Base-by-base conservation (phyloP, 2,113 vertebrate genomes). In the Globicephala melas region DNA sequence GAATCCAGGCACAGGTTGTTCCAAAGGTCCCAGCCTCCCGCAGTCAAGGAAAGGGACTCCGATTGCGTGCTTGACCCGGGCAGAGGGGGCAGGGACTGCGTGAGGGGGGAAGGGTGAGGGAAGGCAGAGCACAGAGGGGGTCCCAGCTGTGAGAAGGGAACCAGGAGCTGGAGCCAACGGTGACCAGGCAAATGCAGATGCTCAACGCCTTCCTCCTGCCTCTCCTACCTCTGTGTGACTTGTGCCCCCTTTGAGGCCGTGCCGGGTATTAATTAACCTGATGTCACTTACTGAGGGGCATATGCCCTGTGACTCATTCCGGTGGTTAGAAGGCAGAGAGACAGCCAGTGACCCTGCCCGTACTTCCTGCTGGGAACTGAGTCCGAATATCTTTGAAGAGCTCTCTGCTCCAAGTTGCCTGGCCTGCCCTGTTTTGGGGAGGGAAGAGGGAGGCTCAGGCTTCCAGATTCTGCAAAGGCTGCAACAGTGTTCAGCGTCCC, bases 151-250 rank as follows among this genome's bases (percentile, higher is more conserved):
- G 1, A 1, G 1, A 33, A 17, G 55, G 31, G 38, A 13, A 12
- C 38, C 58, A 8, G 33, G 76, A 36, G 44, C 74, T 44, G 41
- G 18, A 8, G 18, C 8, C 25, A 5, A 4, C 1, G 4, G 25
- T 9, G 25, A 12, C 53, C 63, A 21, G 36, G 9, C 20, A 53
- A 36, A 38, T 8, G n/a, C 15, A 15, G 44, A 8, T 0, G 4
- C 36, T 3, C 38, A 9, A 47, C 0, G 0, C 8, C 11, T 21
- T 5, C 6, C 20, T 6, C 0, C 12, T 2, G 2, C 12, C 11
- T 8, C 44, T 21, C 70, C 21, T 1, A 13, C 60, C 7, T 28
- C 33, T 12, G 25, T 7, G 47, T 91, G 31, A 85, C 38, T 31
- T 18, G 20, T 50, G 13, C 50, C 55, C 62, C 60, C 41, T 74